A percentile compares a stretch with the other conserved stretches of the same genome.
These are phyloP conservation scores for human (Homo sapiens) DNA, from an alignment of 2,113 vertebrate genomes.

Conservation along the genomic window DNA sequence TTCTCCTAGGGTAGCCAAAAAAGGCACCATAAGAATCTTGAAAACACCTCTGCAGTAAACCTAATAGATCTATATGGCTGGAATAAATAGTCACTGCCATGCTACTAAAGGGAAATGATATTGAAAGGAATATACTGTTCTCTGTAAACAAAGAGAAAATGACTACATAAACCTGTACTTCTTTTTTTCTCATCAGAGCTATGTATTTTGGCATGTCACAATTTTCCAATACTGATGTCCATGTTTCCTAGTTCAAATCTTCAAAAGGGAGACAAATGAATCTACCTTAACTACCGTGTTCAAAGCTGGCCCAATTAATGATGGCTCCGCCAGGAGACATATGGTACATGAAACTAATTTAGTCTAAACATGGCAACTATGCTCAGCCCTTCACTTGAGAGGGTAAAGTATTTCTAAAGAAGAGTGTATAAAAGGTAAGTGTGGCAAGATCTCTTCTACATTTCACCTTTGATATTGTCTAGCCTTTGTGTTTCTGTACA, in stretches of 20 bases:
- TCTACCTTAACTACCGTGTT: not conserved
- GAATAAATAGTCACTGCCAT: not conserved
- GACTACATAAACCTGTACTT: not conserved
- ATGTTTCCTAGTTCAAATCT: not conserved
- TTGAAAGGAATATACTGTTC: not conserved
- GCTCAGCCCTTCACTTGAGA: not conserved
- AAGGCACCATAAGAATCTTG: not conserved
- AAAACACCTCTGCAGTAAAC: slow-evolving; percentile 27
- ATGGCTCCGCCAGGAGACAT: not conserved
- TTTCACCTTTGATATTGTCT: too few relatives aligned
- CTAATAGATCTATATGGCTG: not conserved
- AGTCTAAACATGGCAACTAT: not conserved
- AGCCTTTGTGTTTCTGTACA: not conserved
- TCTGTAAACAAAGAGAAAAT: slow-evolving; percentile 23
- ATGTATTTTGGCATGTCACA: not conserved
- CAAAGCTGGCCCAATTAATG: not conserved
- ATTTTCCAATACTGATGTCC: not conserved
- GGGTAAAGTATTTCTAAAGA: not conserved
- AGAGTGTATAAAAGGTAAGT: not conserved
- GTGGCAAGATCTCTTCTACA: not conserved
- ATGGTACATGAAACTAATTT: not conserved
- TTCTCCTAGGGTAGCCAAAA: not conserved
- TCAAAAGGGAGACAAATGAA: not conserved
- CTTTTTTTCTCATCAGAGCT: not conserved
- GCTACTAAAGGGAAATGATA: not conserved